Percentiles rank a stretch among this genome's conserved stretches.
These are phyloP conservation scores for Callionymus lyra DNA, from an alignment of 2,113 vertebrate species.

Conservation along the genomic window DNA sequence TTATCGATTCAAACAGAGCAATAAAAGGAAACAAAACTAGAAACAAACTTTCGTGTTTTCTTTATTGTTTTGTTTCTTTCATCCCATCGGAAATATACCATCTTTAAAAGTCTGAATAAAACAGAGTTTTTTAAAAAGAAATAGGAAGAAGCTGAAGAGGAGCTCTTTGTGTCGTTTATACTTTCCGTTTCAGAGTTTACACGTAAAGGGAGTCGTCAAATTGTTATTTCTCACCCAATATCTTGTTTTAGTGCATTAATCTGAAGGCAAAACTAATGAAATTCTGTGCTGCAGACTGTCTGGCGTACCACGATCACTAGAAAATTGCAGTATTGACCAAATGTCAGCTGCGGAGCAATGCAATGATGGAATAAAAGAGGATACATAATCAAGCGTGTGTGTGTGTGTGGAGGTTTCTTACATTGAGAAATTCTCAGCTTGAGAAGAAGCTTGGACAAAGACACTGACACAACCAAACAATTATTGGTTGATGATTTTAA, in stretches of 20 bases:
- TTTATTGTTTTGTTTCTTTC: too few relatives aligned
- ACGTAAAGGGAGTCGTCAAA: constrained; percentile 44
- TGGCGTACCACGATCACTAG: constrained; percentile 82
- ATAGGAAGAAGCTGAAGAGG: too few relatives aligned
- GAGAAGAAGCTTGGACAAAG: not conserved
- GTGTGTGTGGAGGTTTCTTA: not conserved
- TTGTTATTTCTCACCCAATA: constrained; percentile 70
- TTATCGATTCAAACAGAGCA: too few relatives aligned
- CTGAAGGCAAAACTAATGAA: constrained; percentile 80
- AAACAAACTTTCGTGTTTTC: too few relatives aligned
- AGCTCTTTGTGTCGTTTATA: too few relatives aligned
- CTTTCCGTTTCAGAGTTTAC: too few relatives aligned
- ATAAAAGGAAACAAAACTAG: too few relatives aligned
- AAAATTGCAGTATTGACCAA: constrained; percentile 97
- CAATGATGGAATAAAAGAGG: constrained; percentile 87
- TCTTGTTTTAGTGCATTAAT: constrained; percentile 64
- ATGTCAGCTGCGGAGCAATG: constrained; percentile 74
- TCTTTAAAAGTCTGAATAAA: too few relatives aligned
- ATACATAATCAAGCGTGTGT: constrained; percentile 71
- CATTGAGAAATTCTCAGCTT: not conserved
- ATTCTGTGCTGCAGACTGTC: constrained; percentile 77
- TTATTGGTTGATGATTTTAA: too few relatives aligned
- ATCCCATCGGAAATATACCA: too few relatives aligned
- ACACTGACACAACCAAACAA: too few relatives aligned
- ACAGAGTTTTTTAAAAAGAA: too few relatives aligned